Evolutionary conservation across 2,797 vertebrate species (phyloP), one percentile per base, ranked within the genome.

Genomic region (Hypotaenidia philippensis): DNA sequence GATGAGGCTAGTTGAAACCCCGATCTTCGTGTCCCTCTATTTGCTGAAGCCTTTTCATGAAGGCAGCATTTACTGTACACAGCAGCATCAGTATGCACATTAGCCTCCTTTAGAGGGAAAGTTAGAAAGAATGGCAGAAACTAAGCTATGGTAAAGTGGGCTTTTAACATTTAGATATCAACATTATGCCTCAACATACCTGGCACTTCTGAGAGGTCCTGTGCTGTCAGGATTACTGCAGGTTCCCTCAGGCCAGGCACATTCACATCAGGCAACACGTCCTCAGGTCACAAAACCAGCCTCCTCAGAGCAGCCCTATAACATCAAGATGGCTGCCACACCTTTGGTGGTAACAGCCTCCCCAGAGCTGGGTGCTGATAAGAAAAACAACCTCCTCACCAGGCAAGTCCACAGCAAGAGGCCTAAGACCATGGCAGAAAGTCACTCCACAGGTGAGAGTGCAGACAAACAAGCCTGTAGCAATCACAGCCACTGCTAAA

Each of bases 301-400:
- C 1, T 0, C 12, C 49, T 25, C 21, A 7, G 47, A 10, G 26
- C 10, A 0, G n/a, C 40, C 6, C 31, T 10, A 5, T 1, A 1
- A 25, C 9, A 5, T 25, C 7, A 23, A 23, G 4, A 40, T 20
- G 29, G 36, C 44, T 0, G 0, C 26, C 25, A 23, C 5, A 1
- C 17, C 1, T 0, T 12, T 2, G 0, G 22, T 1, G 4, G n/a
- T 8, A 0, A 0, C 13, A 40, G 70, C 22, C 17, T 47, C 29
- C 16, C 4, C 11, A 26, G 45, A 26, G 19, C 26, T 3, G 20
- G n/a, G 11, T 2, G 3, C 27, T 9, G 13, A 26, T 4, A 0
- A 36, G 29, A 32, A 11, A 38, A 81, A 13, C 32, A 34, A 27
- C 8, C 78, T 45, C 18, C n/a, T 44, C 61, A 11, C 6, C 14